Evolutionary conservation across 2,797 vertebrate species (phyloP).

Genomic region (Phaenicophaeus curvirostris): DNA sequence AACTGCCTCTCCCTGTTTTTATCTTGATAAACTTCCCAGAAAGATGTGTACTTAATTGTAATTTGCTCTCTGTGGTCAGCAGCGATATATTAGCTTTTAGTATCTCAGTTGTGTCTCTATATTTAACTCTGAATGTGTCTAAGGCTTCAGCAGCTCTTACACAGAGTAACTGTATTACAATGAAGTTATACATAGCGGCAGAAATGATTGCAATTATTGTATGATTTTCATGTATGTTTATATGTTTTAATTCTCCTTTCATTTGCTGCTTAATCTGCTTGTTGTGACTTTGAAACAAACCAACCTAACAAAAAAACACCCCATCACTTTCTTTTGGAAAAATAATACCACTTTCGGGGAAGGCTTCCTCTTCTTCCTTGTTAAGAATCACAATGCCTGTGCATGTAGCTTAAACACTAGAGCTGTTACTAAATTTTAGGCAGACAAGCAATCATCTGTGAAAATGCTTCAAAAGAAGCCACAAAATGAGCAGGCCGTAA

Average conservation of each 20-base stretch:
- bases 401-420: neutral
- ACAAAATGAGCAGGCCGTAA: neutral
- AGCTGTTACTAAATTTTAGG: neutral
- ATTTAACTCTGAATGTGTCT: neutral
- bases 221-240: too few species aligned
- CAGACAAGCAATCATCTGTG: neutral
- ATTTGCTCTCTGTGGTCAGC: slow-evolving; percentile 18
- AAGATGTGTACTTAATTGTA: slow-evolving; percentile 23
- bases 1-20: neutral
- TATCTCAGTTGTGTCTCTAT: neutral
- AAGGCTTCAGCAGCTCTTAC: neutral
- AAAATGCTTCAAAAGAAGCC: neutral
- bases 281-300: neutral
- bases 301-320: neutral
- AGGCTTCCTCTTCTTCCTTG: neutral
- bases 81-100: neutral
- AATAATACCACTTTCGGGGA: neutral
- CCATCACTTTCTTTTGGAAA: neutral
- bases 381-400: neutral
- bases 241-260: neutral
- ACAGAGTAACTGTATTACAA: neutral
- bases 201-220: neutral
- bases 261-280: neutral
- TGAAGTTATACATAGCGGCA: neutral
- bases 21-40: slow-evolving; percentile 39